Percentiles rank a stretch among this genome's conserved stretches.
Conservation (phyloP, 2,113 vertebrate genomes). For the Ascaphus truei region DNA sequence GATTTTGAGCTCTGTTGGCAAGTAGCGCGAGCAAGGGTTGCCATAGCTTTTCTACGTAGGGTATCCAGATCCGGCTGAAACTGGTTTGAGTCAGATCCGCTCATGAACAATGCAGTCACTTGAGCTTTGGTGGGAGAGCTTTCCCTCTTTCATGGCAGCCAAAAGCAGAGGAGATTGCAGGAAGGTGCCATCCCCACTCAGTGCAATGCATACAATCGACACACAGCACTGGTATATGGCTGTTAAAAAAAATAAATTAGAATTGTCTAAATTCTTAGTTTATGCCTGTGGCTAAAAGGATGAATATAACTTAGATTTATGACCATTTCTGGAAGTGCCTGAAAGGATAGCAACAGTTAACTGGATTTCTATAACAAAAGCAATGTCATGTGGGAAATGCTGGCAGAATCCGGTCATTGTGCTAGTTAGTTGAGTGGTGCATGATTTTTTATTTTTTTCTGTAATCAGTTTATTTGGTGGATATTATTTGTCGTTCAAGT, state of each 20-base stretch:
- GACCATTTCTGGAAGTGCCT: too few species aligned
- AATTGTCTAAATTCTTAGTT: too few species aligned
- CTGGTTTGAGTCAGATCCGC: constrained; percentile 96
- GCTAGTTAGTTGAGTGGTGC: too few species aligned
- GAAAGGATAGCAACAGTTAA: too few species aligned
- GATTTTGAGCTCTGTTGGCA: background rate
- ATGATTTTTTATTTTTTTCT: too few species aligned
- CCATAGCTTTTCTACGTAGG: constrained; percentile 86
- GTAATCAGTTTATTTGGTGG: too few species aligned
- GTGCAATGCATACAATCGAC: constrained; percentile 73
- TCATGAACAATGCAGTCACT: constrained; percentile 94
- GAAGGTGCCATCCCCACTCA: constrained; percentile 69
- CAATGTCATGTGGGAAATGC: too few species aligned
- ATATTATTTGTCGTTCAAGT: too few species aligned
- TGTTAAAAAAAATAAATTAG: constrained; percentile 60
- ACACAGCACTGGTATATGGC: constrained; percentile 73
- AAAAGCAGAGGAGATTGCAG: constrained; percentile 76
- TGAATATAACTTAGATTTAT: too few species aligned
- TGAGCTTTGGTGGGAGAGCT: constrained; percentile 85
- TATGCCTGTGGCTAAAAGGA: too few species aligned
- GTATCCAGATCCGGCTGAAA: constrained; percentile 96
- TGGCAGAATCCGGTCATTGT: too few species aligned
- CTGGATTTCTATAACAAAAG: too few species aligned
- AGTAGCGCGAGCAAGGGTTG: constrained; percentile 58
- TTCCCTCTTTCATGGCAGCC: constrained; percentile 83